Evolutionary conservation across 2,113 vertebrate genomes (phyloP).

Genomic region (Acanthochromis polyacanthus): DNA sequence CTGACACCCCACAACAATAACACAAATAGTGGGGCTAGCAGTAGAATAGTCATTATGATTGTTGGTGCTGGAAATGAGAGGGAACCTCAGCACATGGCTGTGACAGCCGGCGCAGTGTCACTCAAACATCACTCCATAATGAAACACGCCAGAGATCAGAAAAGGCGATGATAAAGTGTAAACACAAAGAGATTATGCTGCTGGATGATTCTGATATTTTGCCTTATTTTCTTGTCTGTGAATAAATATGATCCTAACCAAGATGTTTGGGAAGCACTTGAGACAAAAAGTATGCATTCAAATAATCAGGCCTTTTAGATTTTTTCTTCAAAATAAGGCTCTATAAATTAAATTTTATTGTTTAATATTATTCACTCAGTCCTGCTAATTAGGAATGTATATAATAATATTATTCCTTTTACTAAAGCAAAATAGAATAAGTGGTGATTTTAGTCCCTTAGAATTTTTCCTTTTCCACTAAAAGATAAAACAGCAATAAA

Average conservation of each 20-base stretch:
- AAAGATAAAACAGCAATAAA: slow-evolving; percentile 27
- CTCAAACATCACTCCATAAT: slow-evolving; percentile 82
- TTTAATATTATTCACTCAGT: not conserved
- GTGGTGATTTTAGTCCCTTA: not conserved
- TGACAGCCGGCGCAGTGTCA: slow-evolving; percentile 79
- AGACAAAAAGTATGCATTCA: slow-evolving; percentile 35
- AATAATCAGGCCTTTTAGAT: slow-evolving; percentile 24
- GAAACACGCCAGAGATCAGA: slow-evolving; percentile 79
- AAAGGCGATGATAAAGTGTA: slow-evolving; percentile 75
- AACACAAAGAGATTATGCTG: slow-evolving; percentile 75
- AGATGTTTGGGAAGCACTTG: slow-evolving; percentile 48
- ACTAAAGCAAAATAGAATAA: slow-evolving; percentile 9
- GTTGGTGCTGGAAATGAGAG: slow-evolving; percentile 77
- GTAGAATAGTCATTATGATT: slow-evolving; percentile 84
- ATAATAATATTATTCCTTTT: not conserved
- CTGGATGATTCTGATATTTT: slow-evolving; percentile 68
- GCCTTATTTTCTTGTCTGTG: slow-evolving; percentile 57
- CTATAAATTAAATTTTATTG: slow-evolving; percentile 5
- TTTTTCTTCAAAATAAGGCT: slow-evolving; percentile 30
- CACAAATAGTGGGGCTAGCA: slow-evolving; percentile 81
- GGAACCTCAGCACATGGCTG: slow-evolving; percentile 78
- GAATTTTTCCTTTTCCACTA: slow-evolving; percentile 8
- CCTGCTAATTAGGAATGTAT: not conserved
- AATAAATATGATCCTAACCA: slow-evolving; percentile 59
- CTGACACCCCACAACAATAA: slow-evolving; percentile 84